Conservation (phyloP, 2,888 invertebrate genomes). For the Villa cingulata region DNA sequence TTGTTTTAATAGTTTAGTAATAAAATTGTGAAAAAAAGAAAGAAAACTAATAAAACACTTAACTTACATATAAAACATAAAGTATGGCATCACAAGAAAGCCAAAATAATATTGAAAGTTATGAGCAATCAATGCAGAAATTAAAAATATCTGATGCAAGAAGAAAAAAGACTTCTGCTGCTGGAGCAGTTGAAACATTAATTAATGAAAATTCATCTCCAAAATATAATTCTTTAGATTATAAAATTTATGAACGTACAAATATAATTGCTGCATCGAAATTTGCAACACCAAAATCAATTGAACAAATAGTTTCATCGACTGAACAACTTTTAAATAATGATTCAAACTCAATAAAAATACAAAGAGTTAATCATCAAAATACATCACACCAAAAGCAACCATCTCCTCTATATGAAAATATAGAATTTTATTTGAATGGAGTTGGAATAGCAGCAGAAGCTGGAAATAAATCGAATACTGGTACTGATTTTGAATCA, state of each 20-base stretch:
- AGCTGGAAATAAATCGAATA: slow-evolving; percentile 31
- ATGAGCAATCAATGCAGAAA: slow-evolving; percentile 29
- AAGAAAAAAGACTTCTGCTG: slow-evolving; percentile 39
- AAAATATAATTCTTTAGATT: slow-evolving; percentile 25
- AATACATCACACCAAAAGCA: neutral
- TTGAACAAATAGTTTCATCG: slow-evolving; percentile 28
- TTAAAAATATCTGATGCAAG: slow-evolving; percentile 22
- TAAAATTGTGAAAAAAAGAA: no score
- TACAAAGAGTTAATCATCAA: no score
- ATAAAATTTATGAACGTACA: slow-evolving; percentile 52
- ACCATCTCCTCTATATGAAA: slow-evolving; percentile 45
- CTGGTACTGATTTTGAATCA: slow-evolving; percentile 41
- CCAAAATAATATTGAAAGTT: slow-evolving; percentile 22
- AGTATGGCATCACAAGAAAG: slow-evolving; percentile 14
- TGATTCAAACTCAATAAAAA: neutral
- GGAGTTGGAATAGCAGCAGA: no score
- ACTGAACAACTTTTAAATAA: neutral
- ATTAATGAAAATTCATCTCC: slow-evolving; percentile 15
- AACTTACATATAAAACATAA: no score
- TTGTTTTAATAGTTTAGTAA: no score
- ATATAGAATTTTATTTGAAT: slow-evolving; percentile 61
- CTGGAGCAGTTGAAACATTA: slow-evolving; percentile 45
- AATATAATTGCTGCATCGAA: slow-evolving; percentile 65
- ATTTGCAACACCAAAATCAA: slow-evolving; percentile 61
- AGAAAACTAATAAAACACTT: no score